Conservation (phyloP, 2,888 invertebrate genomes). For the Eupithecia subfuscata region DNA sequence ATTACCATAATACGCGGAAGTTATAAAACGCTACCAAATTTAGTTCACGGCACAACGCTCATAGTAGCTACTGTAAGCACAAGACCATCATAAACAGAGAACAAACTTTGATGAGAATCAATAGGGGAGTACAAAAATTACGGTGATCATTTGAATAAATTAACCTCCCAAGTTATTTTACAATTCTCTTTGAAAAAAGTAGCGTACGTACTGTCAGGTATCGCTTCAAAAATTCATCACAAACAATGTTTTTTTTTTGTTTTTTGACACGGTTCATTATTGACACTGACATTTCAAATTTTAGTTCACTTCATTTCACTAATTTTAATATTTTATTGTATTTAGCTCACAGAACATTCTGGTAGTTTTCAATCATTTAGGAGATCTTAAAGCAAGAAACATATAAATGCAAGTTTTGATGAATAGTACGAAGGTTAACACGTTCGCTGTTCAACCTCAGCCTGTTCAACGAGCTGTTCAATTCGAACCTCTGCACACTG, state of each 20-base stretch:
- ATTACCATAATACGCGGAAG: slow-evolving; percentile 77
- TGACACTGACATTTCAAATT: too few species aligned
- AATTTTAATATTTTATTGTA: not conserved
- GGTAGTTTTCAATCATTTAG: not conserved
- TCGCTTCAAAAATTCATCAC: too few species aligned
- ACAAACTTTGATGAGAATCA: not conserved
- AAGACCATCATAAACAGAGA: slow-evolving; percentile 15
- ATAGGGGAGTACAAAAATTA: not conserved
- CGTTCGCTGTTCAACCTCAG: too few species aligned
- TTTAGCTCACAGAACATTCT: not conserved
- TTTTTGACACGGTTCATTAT: too few species aligned
- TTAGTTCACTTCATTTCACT: too few species aligned
- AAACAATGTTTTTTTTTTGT: too few species aligned
- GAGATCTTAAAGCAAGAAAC: not conserved
- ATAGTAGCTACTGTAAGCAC: slow-evolving; percentile 43
- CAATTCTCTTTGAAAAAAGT: too few species aligned
- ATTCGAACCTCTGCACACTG: not conserved
- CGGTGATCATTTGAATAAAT: not conserved
- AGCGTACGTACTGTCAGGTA: too few species aligned
- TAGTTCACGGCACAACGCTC: slow-evolving; percentile 60
- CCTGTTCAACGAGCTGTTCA: too few species aligned
- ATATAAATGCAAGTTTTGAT: too few species aligned
- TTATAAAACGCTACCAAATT: slow-evolving; percentile 70
- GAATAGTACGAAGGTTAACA: too few species aligned
- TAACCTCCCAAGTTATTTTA: too few species aligned